These are phyloP conservation scores for Cephonodes hylas DNA, from an alignment of 2,888 invertebrate species.

Conservation along the genomic window DNA sequence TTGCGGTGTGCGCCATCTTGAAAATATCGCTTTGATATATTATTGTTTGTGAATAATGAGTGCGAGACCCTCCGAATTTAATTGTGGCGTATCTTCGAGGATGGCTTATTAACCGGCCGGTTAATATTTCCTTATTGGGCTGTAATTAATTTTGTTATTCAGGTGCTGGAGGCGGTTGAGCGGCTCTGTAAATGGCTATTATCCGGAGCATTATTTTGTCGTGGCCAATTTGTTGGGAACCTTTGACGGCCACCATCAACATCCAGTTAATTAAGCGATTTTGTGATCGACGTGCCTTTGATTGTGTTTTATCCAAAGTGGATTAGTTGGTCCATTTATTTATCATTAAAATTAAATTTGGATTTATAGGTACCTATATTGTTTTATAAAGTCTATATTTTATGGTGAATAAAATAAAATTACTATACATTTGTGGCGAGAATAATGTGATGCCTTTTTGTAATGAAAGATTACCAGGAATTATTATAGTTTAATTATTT, in stretches of 20 bases:
- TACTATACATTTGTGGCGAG: no score
- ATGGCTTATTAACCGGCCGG: constrained; percentile 79
- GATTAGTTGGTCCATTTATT: background rate
- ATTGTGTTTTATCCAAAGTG: constrained; percentile 32
- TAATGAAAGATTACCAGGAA: no score
- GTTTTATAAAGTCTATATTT: no score
- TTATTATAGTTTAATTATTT: no score
- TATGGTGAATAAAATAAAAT: no score
- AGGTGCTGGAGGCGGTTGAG: constrained; percentile 67
- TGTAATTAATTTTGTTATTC: constrained; percentile 79
- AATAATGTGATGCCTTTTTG: no score
- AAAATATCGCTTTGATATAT: constrained; percentile 79
- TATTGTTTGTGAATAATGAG: constrained; percentile 80
- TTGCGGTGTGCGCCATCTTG: constrained; percentile 73
- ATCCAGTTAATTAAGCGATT: constrained; percentile 68
- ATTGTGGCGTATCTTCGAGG: constrained; percentile 76
- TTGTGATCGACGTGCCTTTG: constrained; percentile 14
- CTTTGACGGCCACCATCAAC: constrained; percentile 67
- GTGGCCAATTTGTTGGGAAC: constrained; percentile 75
- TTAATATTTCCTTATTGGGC: constrained; percentile 78
- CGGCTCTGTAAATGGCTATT: constrained; percentile 58
- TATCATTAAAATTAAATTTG: background rate
- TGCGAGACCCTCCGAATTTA: constrained; percentile 76
- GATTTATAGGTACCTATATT: no score
- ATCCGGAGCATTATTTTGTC: constrained; percentile 75